phyloP scores from a whole-genome alignment of 2,888 invertebrate species.

The Rotaria macrura region DNA sequence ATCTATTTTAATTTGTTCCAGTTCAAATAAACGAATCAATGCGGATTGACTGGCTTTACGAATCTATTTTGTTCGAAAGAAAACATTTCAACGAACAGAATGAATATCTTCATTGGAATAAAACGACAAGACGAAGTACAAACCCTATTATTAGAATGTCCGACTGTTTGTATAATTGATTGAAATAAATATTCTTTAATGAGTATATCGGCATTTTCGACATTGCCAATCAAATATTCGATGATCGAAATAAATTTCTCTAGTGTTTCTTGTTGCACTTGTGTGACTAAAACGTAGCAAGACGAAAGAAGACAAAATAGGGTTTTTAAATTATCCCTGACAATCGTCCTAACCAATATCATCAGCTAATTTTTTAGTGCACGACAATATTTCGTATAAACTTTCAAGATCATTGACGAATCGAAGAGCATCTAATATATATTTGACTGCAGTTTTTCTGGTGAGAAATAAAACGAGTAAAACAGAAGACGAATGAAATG shows the following conservation, averaged over 20 bases:
- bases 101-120: not conserved
- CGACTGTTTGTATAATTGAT: not conserved
- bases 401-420: not conserved
- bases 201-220: not conserved
- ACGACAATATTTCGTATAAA: not conserved
- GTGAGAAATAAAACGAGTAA: not conserved
- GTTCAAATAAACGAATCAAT: slow-evolving; percentile 8
- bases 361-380: slow-evolving; percentile 12
- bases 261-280: not conserved
- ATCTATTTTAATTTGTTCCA: not conserved
- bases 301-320: no score
- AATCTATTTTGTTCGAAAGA: not conserved
- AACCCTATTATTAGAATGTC: slow-evolving; percentile 4
- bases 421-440: not conserved
- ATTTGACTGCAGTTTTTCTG: slow-evolving; percentile 18
- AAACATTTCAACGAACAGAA: no score
- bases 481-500: not conserved
- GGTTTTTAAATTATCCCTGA: no score
- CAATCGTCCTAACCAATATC: not conserved
- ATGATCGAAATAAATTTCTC: not conserved
- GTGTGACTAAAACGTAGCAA: not conserved
- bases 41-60: slow-evolving; percentile 15
- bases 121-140: not conserved
- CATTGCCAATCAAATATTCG: not conserved
- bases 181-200: slow-evolving; percentile 15